Base-by-base conservation (phyloP, 1,140 invertebrate species). In the Pissodes strobi region DNA sequence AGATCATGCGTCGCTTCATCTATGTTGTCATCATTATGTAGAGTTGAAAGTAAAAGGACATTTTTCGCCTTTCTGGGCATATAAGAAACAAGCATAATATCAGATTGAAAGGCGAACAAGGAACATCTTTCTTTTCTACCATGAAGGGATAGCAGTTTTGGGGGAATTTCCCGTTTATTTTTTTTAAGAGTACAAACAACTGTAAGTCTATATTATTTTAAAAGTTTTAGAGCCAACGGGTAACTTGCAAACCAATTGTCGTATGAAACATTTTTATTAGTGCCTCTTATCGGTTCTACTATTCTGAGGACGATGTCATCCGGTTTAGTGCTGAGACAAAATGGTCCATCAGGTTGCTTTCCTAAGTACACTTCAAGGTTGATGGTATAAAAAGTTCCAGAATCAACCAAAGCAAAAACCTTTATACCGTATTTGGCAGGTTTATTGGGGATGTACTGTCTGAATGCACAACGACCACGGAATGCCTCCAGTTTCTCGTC, bases 341-440 rank as follows among this genome's bases (percentile, higher is more conserved):
- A 70, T 3, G 70, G 70, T 12, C 72, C 73, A 30, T 69, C 57
- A 30, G 70, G 72, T 59, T 74, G 68, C 59, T 55, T 64, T 23
- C 70, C 72, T 22, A 43, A 68, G 46, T 76, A 76, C 12, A 74
- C 67, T 49, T 72, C 72, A 27, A 73, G 37, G 52, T 74, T 74
- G 9, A 9, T 21, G 2, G 68, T 73, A 51, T 73, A 76, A 64
- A 66, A 71, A 15, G 46, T 66, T 67, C 67, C 67, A 1, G 67
- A 43, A 68, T 72, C 72, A 19, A 39, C 51, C 21, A 74, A 38
- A 18, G 74, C 66, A 70, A 66, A 72, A 23, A 72, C 59, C 71
- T 80, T 80, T 17, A 81, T 67, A 2, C 76, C 79, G 62, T 79
- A 77, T 21, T 70, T 68, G 5, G 45, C 46, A 3, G 58, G 48